Percentiles rank a stretch among this genome's conserved stretches.
phyloP scores from a whole-genome alignment of 1,140 invertebrate genomes.

The Potamilus streckersoni region DNA sequence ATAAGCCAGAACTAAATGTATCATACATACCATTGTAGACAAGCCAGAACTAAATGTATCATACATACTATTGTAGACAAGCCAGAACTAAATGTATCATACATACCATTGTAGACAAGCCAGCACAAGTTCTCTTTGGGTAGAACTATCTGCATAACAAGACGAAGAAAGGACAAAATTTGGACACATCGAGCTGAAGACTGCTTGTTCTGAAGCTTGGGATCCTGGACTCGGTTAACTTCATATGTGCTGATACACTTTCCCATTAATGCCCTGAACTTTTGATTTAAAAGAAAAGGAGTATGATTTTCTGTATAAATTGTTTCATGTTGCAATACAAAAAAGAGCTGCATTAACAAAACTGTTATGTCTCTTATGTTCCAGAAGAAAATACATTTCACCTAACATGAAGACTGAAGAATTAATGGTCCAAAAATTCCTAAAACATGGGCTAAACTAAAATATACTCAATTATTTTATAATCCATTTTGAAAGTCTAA shows the following conservation, averaged over 20 bases:
- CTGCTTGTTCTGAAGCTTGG: slow-evolving; percentile 62
- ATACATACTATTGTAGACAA: no score
- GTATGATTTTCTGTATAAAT: background rate
- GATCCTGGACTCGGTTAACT: slow-evolving; percentile 53
- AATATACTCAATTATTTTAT: no score
- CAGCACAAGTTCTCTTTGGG: slow-evolving; percentile 63
- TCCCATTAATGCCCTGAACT: slow-evolving; percentile 67
- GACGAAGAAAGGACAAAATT: slow-evolving; percentile 58
- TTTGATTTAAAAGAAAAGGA: slow-evolving; percentile 20
- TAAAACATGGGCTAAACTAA: no score
- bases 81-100: slow-evolving; percentile 1
- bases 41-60: no score
- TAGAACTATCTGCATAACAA: slow-evolving; percentile 63
- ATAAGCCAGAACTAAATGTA: slow-evolving; percentile 6
- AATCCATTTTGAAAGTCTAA: no score
- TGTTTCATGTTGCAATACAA: no score
- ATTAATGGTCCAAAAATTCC: no score
- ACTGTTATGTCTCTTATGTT: no score
- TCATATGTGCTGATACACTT: slow-evolving; percentile 65
- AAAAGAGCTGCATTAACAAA: no score
- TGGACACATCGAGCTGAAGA: slow-evolving; percentile 60
- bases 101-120: slow-evolving; percentile 66
- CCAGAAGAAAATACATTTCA: no score
- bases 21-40: slow-evolving; percentile 63
- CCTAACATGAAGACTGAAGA: no score